Evolutionary conservation across 2,888 invertebrate species (phyloP), one percentile per base, ranked within the genome.

Genomic region (Drosophila kokeensis): DNA sequence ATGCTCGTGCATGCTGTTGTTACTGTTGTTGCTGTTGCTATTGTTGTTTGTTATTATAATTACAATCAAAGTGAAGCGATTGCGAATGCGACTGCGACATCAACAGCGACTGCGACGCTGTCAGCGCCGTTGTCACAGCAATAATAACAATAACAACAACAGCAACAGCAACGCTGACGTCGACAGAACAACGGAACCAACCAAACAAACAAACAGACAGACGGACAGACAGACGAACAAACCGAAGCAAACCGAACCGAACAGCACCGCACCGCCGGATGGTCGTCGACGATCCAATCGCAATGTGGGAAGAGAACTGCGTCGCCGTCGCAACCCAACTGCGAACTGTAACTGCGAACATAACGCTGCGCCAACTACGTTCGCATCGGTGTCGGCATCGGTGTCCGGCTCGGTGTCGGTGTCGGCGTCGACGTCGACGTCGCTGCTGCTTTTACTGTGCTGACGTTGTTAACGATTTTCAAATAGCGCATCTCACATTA

Each of bases 391-490:
- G 21, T 8, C 27, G 48, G 18, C 34, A 27, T 32, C 24, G 36
- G 13, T n/a, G 62, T 27, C 36, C 4, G 18, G 18, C 18, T 29
- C 32, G 38, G 11, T 21, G 7, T 7, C n/a, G 40, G 10, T 32
- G 36, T 21, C 18, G 30, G 8, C 24, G 66, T 30, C 40, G 49
- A 21, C 30, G 50, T 13, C 18, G 50, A n/a, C 21, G 66, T 24
- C 27, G 57, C 40, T n/a, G 70, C 53, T 50, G 53, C 36, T 24
- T 59, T 42, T 13, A 24, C 11, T 49, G 58, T 67, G 57, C 69
- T 71, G 74, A 81, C 83, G 81, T 85, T 81, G 84, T 83, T 84
- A 88, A 84, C 83, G 83, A 83, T 88, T 84, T 86, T 79, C 79
- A 80, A 87, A 81, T 83, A 83, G 58, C 54, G 62, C 62, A 60